Evolutionary conservation across 2,797 vertebrate species (phyloP), one percentile per base, ranked within the genome.

Genomic region (Lophius americanus): DNA sequence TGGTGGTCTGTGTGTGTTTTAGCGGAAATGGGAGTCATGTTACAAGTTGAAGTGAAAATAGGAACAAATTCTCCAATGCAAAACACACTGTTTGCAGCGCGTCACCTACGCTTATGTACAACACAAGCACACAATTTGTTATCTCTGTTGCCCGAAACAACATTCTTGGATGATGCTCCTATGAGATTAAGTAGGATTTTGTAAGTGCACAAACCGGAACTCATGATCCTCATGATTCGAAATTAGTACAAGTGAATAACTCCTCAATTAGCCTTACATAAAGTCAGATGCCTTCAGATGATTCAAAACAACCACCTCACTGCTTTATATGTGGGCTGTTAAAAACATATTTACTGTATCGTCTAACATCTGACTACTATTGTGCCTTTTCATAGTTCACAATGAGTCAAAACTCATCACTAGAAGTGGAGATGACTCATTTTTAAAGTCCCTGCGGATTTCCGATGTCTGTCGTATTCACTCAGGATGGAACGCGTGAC

Each of bases 221-320:
- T 79, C 55, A 58, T 56, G 67, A 74, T 75, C 73, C 70, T 73
- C 49, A 60, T 78, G 48, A 78, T 64, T 65, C 65, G 54, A 68
- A 75, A 51, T 82, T 78, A 88, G 79, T 81, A 88, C 83, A 85
- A 74, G 68, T 69, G 79, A 76, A 65, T 51, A 75, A 74, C 73
- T 76, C 70, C 65, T 61, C 61, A 78, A 74, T 84, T 80, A 65
- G 73, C 69, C 64, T 88, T 88, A 83, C 67, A 64, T 77, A 86
- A 89, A 89, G 73, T 84, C 75, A 73, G 74, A 88, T 78, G 85
- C 70, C 73, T 79, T 70, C 67, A 59, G 73, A 86, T 87, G 78
- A 85, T 80, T 88, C 84, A 84, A 75, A 80, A 68, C 63, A n/a
- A 23, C 23, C 23, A 23, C 23, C 23, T 23, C 23, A 23, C 23